These are phyloP conservation scores for Nomada hirtipes DNA, from an alignment of 2,888 invertebrate species.

Conservation along the genomic window DNA sequence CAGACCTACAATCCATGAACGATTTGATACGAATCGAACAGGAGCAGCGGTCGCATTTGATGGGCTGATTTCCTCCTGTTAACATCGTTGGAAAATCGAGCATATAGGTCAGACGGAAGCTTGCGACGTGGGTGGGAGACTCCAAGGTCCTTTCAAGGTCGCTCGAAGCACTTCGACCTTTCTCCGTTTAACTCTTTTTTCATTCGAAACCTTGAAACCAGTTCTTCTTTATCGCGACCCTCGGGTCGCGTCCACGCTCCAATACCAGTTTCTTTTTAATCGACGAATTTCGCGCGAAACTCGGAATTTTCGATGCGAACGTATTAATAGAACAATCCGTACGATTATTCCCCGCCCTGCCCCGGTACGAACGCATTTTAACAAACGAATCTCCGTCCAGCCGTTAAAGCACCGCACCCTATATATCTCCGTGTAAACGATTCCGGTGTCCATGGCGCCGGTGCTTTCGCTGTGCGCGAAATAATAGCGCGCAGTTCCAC, in stretches of 20 bases:
- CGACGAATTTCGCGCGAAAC: background rate
- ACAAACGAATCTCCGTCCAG: background rate
- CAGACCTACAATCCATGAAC: background rate
- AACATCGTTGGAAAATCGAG: background rate
- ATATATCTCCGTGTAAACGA: conserved; percentile 53
- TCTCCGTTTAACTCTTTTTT: background rate
- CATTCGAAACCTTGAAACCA: background rate
- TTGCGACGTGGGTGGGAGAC: background rate
- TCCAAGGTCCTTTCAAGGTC: conserved; percentile 16
- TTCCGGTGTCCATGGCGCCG: background rate
- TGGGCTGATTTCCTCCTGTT: background rate
- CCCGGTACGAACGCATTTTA: too few species aligned
- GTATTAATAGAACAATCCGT: background rate
- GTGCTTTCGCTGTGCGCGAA: background rate
- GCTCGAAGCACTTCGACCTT: background rate
- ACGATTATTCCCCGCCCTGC: background rate
- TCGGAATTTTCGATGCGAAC: too few species aligned
- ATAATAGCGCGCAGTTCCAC: conserved; percentile 33
- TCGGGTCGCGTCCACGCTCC: background rate
- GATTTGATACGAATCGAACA: background rate
- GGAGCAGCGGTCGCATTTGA: background rate
- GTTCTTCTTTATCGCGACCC: background rate
- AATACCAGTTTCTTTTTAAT: background rate
- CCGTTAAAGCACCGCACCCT: conserved; percentile 10
- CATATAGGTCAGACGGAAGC: conserved; percentile 9